phyloP scores from a whole-genome alignment of 2,797 vertebrate genomes.

The Miichthys miiuy region DNA sequence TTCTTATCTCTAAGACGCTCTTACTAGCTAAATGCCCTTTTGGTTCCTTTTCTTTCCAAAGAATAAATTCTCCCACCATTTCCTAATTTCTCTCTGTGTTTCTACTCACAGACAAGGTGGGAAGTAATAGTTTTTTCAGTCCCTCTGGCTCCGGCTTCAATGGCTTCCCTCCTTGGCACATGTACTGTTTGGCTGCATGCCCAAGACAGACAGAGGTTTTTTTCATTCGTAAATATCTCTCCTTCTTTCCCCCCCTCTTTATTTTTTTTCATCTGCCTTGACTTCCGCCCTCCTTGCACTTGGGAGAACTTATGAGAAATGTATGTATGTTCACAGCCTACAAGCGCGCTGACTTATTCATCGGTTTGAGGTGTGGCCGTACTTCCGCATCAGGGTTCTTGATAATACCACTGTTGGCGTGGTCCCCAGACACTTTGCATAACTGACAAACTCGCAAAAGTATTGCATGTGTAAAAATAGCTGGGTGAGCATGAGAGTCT shows the following conservation, averaged over 20 bases:
- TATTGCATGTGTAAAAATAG: constrained; percentile 70
- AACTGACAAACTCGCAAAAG: constrained; percentile 71
- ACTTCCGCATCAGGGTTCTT: constrained; percentile 31
- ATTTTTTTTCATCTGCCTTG: constrained; percentile 31
- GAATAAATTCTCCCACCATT: constrained; percentile 17
- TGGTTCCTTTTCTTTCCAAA: constrained; percentile 4
- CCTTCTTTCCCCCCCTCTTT: neutral
- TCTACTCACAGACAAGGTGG: constrained; percentile 58
- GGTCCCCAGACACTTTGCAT: constrained; percentile 63
- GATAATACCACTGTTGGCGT: constrained; percentile 31
- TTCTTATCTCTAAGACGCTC: constrained; percentile 3
- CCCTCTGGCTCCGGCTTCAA: constrained; percentile 63
- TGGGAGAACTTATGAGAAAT: constrained; percentile 49
- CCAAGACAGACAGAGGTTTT: constrained; percentile 62
- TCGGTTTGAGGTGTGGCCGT: constrained; percentile 37
- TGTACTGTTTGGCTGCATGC: constrained; percentile 63
- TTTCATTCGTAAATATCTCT: constrained; percentile 64
- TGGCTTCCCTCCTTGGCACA: constrained; percentile 74
- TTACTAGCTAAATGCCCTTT: neutral
- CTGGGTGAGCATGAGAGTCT: constrained; percentile 58
- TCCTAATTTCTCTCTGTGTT: constrained; percentile 32
- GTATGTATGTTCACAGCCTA: constrained; percentile 38
- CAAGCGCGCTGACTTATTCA: constrained; percentile 45
- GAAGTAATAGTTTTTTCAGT: constrained; percentile 58
- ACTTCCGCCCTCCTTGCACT: constrained; percentile 50